A percentile compares a stretch with the other conserved stretches of the same genome.
These are phyloP conservation scores for zebrafish (Danio rerio) DNA, from an alignment of 2,113 vertebrate genomes.

Conservation along the genomic window GRCz12tu NC_133182.1:75324501-75325000, in stretches of 20 bases:
- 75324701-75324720: neutral
- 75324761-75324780: conserved; percentile 93
- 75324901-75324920: neutral
- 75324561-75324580: conserved; percentile 92
- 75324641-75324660: conserved; percentile 44
- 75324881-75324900: neutral
- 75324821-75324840: conserved; percentile 95
- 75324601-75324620: conserved; percentile 95
- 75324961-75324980: no score
- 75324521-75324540: conserved; percentile 97
- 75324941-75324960: no score
- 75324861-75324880: neutral
- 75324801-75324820: conserved; percentile 97
- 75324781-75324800: conserved; percentile 89
- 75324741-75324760: conserved; percentile 99
- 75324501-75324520: conserved; percentile 98
- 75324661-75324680: neutral
- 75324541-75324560: conserved; percentile 98
- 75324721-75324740: conserved; percentile 41
- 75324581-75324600: conserved; percentile 92
- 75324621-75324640: conserved; percentile 95
- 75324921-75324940: neutral
- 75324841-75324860: neutral
- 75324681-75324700: neutral
- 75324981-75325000: no score